These are phyloP conservation scores for Tinea semifulvella DNA, from an alignment of 2,888 invertebrate species.

Conservation along the genomic window DNA sequence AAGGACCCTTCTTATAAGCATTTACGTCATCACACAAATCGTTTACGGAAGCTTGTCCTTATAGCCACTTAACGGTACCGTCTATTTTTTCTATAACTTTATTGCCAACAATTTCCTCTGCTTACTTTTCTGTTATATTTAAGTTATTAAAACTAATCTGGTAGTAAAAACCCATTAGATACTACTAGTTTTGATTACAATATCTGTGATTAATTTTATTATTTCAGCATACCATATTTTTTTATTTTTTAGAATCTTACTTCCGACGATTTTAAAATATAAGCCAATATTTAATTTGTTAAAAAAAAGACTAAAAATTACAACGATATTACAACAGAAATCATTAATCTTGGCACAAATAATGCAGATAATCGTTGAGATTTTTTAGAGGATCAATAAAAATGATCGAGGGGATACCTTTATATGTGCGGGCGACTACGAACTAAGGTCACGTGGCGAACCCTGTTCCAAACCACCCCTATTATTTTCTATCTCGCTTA, in stretches of 20 bases:
- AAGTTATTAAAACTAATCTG: constrained; percentile 8
- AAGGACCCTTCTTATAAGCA: constrained; percentile 27
- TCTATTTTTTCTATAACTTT: constrained; percentile 8
- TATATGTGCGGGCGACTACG: constrained; percentile 34
- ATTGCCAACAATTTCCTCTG: constrained; percentile 6
- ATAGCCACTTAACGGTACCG: constrained; percentile 8
- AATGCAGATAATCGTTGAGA: constrained; percentile 33
- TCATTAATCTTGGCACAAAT: constrained; percentile 19
- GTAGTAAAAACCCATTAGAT: too few relatives aligned
- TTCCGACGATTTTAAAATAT: too few relatives aligned
- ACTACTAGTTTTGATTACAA: too few relatives aligned
- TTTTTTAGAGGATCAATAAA: constrained; percentile 50
- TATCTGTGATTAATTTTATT: too few relatives aligned
- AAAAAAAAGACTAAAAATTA: too few relatives aligned
- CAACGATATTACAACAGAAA: too few relatives aligned
- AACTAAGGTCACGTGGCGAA: constrained; percentile 48
- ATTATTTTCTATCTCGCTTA: constrained; percentile 32
- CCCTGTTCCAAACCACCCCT: constrained; percentile 48
- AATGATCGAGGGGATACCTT: constrained; percentile 41
- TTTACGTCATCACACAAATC: constrained; percentile 21
- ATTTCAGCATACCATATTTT: too few relatives aligned
- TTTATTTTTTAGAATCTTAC: too few relatives aligned
- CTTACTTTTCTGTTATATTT: constrained; percentile 5
- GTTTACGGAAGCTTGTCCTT: constrained; percentile 27
- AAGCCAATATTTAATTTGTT: too few relatives aligned